Evolutionary conservation across 2,888 invertebrate species (phyloP), one percentile per base, ranked within the genome.

Genomic region (Craniophora ligustri): DNA sequence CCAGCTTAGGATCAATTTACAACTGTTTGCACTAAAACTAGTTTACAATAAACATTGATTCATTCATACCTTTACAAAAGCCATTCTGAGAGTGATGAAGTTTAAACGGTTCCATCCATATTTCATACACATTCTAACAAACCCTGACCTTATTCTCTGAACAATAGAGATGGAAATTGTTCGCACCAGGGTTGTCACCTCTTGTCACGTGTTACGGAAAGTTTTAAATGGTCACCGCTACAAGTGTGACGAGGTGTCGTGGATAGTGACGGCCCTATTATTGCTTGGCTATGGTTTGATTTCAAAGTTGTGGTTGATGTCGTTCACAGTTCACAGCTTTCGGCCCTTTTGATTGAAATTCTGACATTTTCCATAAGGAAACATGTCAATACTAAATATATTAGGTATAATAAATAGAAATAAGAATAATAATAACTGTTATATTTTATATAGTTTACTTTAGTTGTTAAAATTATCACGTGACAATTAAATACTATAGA

Each of bases 181-280:
- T 40, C 30, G 47, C 39, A 38, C 14, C 44, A 49, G 34, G 16
- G 23, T 45, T 57, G 44, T 38, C 47, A 53, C 49, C 53, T 51
- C 26, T 15, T 18, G 42, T 60, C 57, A 62, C 45, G 46, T 57
- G 62, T 64, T 62, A 50, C 49, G 70, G 67, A 75, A 87, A 87
- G 82, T 87, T 87, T 86, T 84, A 84, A 88, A 84, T 78, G 85
- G 82, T 80, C 78, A 76, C 80, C 82, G 78, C 79, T 82, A 82
- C 82, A 75, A 66, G 57, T 63, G 70, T 85, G 88, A 86, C 86
- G 78, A 82, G 80, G 81, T 81, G 86, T 82, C 81, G 76, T 51
- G 70, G 63, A 54, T 53, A 66, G 68, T 85, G 87, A 85, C 87
- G 78, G 81, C 76, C 79, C 83, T 78, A 86, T 89, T 88, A 86